Percentiles rank a stretch among this genome's conserved stretches.
phyloP scores from a whole-genome alignment of 2,888 invertebrate genomes.

The Tetanocera ferruginea region DNA sequence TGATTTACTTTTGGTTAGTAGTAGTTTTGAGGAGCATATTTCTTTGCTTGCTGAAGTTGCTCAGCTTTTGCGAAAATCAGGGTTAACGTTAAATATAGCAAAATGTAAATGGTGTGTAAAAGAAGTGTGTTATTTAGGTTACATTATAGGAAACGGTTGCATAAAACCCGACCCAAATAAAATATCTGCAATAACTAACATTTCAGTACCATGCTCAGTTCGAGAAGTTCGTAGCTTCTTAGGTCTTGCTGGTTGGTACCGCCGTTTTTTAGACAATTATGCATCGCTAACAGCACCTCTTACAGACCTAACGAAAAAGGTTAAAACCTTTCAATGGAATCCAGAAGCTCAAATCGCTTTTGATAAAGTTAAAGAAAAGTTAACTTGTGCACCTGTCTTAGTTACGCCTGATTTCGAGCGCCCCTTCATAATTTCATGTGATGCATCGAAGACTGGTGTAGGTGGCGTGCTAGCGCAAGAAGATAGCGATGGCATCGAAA shows the following conservation, averaged over 20 bases:
- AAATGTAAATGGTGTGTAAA: constrained; percentile 14
- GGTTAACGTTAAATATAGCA: not conserved
- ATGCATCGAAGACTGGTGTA: not conserved
- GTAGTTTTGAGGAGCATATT: not conserved
- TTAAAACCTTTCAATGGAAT: not conserved
- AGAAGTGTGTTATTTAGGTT: not conserved
- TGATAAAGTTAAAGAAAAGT: not conserved
- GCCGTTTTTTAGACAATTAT: not conserved
- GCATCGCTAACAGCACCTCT: not conserved
- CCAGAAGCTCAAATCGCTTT: not conserved
- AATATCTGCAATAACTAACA: not conserved
- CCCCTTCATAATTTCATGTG: not conserved
- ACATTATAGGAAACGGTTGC: constrained; percentile 5
- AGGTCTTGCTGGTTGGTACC: not conserved
- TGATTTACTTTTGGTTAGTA: not conserved
- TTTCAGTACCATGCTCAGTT: not conserved
- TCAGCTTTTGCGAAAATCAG: not conserved
- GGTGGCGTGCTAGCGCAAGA: not conserved
- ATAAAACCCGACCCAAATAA: constrained; percentile 9
- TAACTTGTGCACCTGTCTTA: not conserved
- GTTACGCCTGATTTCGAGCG: not conserved
- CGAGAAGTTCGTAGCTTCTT: not conserved
- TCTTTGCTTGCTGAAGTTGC: not conserved
- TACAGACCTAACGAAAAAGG: not conserved
- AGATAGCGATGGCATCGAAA: not conserved